These are phyloP conservation scores for Cyclopterus lumpus DNA, from an alignment of 2,797 vertebrate species.

Conservation along the genomic window DNA sequence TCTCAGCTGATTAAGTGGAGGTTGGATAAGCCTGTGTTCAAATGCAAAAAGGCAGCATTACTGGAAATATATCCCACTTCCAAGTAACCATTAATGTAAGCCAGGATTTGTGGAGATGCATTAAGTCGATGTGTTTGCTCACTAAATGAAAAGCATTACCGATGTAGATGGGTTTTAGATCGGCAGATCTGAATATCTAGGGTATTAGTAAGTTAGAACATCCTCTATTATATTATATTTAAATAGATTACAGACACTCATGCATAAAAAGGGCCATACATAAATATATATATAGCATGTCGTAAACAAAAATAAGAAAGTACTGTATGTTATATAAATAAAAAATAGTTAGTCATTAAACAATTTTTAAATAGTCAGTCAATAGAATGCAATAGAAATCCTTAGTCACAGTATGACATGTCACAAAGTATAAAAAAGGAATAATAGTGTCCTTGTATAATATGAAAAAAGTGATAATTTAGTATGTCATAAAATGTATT, in stretches of 20 bases:
- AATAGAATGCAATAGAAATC: not conserved
- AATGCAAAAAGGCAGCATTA: constrained; percentile 41
- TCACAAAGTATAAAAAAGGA: no score
- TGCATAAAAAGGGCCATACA: constrained; percentile 6
- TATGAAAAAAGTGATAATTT: no score
- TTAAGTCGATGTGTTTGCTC: constrained; percentile 61
- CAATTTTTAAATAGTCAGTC: no score
- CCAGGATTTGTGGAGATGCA: constrained; percentile 57
- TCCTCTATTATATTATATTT: constrained; percentile 30
- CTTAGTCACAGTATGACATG: no score
- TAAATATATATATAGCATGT: no score
- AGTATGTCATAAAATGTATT: no score
- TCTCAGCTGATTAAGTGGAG: constrained; percentile 35
- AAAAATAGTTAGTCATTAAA: no score
- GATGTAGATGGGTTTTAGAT: constrained; percentile 40
- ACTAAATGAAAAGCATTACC: constrained; percentile 55
- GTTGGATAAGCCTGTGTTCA: constrained; percentile 57
- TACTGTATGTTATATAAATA: no score
- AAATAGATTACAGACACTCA: constrained; percentile 26
- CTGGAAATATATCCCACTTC: constrained; percentile 53
- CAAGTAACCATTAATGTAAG: constrained; percentile 55
- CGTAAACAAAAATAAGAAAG: not conserved
- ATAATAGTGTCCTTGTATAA: no score
- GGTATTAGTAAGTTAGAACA: constrained; percentile 38
- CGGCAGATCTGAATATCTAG: constrained; percentile 5